A percentile compares a stretch with the other conserved stretches of the same genome.
Conservation (phyloP, 2,888 invertebrate genomes). For the Thyatira batis region DNA sequence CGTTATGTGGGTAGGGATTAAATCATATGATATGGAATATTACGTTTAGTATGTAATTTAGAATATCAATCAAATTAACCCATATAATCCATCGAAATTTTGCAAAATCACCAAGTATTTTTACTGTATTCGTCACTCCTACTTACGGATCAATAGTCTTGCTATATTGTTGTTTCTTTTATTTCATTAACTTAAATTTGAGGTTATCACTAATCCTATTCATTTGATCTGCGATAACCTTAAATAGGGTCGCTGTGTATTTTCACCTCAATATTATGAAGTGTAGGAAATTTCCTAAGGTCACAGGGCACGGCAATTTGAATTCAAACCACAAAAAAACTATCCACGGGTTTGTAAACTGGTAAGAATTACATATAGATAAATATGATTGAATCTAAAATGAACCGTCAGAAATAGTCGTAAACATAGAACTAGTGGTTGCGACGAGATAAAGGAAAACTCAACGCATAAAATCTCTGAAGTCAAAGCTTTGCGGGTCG, state of each 20-base stretch:
- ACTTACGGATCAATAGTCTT: neutral
- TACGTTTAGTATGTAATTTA: no score
- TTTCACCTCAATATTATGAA: neutral
- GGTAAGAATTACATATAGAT: neutral
- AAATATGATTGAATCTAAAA: neutral
- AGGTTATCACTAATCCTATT: neutral
- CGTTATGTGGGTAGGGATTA: neutral
- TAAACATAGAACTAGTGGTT: slow-evolving; percentile 16
- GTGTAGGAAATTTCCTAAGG: neutral
- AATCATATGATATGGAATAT: no score
- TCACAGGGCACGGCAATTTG: neutral
- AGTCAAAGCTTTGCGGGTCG: slow-evolving; percentile 5
- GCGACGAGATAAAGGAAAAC: slow-evolving; percentile 23
- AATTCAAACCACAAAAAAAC: neutral
- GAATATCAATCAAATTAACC: no score
- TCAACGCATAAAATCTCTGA: slow-evolving; percentile 19
- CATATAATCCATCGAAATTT: no score
- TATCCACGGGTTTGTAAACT: neutral
- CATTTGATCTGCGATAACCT: neutral
- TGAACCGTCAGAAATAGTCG: neutral
- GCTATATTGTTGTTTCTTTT: neutral
- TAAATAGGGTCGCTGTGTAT: neutral
- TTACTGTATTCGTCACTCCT: no score
- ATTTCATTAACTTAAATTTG: neutral
- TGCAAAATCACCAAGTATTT: no score